phyloP scores from a whole-genome alignment of 2,888 invertebrate species.

The Poecilobothrus nobilitatus region DNA sequence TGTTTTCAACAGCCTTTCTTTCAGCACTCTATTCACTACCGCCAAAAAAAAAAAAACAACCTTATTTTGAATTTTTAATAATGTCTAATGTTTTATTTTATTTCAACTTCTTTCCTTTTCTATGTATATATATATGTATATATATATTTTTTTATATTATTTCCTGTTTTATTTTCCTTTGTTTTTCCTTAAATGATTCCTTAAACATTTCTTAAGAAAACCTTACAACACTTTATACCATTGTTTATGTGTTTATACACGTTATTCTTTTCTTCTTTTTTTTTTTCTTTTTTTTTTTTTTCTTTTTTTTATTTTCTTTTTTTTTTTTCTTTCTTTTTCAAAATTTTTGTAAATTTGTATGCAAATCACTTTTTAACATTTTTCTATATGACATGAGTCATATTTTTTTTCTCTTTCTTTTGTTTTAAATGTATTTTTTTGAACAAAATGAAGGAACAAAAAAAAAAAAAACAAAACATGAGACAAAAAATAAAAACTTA shows the following conservation, averaged over 20 bases:
- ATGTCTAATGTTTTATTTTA: too few relatives aligned
- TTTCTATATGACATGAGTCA: background rate
- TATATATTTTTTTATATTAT: too few relatives aligned
- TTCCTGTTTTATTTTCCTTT: too few relatives aligned
- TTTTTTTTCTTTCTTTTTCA: background rate
- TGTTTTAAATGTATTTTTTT: background rate
- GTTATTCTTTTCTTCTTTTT: background rate
- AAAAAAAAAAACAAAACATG: background rate
- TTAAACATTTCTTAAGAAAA: too few relatives aligned
- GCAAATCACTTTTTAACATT: constrained; percentile 6
- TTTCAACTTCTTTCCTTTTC: too few relatives aligned
- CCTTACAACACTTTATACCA: too few relatives aligned
- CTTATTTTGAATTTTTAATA: too few relatives aligned
- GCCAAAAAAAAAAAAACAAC: too few relatives aligned
- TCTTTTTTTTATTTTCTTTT: background rate
- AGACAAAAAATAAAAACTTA: background rate
- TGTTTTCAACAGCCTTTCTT: too few relatives aligned
- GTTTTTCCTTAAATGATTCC: too few relatives aligned
- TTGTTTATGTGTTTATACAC: background rate
- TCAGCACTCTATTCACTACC: too few relatives aligned
- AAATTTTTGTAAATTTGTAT: background rate
- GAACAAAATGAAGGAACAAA: background rate
- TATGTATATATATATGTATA: too few relatives aligned
- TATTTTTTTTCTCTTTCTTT: background rate
- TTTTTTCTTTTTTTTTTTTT: background rate